Conservation (phyloP, 2,888 invertebrate species). For the Eupithecia pulchellata region DNA sequence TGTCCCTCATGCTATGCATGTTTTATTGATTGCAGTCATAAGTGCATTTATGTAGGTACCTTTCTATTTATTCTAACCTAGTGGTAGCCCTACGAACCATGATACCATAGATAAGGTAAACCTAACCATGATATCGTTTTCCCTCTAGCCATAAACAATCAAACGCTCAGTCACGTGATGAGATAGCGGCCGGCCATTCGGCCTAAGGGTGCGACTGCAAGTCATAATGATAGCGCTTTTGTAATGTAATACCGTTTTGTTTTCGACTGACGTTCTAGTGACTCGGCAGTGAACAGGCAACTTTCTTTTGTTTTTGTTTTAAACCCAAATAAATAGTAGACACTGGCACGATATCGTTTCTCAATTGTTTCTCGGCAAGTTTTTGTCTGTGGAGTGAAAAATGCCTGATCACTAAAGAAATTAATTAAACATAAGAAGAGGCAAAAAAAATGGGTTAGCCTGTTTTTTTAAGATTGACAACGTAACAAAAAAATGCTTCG, state of each 20-base stretch:
- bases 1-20: too few relatives aligned
- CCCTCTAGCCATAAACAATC: constrained; percentile 18
- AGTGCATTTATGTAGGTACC: too few relatives aligned
- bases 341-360: neutral
- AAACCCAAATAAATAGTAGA: neutral
- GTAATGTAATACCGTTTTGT: constrained; percentile 24
- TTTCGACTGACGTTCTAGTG: constrained; percentile 21
- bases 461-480: neutral
- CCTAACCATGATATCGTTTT: constrained; percentile 22
- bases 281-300: constrained; percentile 11
- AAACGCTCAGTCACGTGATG: constrained; percentile 28
- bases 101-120: constrained; percentile 12
- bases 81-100: constrained; percentile 7
- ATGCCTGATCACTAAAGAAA: too few relatives aligned
- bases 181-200: constrained; percentile 19
- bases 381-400: too few relatives aligned
- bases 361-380: neutral
- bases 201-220: constrained; percentile 23
- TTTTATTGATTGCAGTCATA: too few relatives aligned
- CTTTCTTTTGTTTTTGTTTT: constrained; percentile 10
- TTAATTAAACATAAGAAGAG: too few relatives aligned
- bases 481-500: too few relatives aligned
- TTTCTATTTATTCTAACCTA: neutral
- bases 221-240: constrained; percentile 29
- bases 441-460: too few relatives aligned